Evolutionary conservation across 2,888 invertebrate genomes (phyloP).

Genomic region (Philhelius pedissequus): DNA sequence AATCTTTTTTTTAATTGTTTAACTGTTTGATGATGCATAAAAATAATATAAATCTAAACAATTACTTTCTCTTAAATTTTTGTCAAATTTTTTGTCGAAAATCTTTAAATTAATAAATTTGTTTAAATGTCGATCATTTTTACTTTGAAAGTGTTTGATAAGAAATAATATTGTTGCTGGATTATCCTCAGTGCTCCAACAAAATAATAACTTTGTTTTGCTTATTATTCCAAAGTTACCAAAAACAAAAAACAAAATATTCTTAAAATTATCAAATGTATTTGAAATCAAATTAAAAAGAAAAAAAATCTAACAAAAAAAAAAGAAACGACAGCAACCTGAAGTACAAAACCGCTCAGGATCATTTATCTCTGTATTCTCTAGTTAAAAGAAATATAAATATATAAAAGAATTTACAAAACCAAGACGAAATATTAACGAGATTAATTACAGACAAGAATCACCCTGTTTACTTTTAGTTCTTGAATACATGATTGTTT

Average conservation of each 20-base stretch:
- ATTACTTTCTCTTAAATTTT: conserved; percentile 13
- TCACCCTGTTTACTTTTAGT: background rate
- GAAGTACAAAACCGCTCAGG: conserved; percentile 68
- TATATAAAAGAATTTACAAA: conserved; percentile 22
- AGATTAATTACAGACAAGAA: background rate
- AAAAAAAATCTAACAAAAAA: conserved; percentile 12
- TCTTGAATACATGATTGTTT: background rate
- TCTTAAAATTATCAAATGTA: conserved; percentile 44
- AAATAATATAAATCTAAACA: conserved; percentile 21
- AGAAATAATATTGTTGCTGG: background rate
- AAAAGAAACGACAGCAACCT: conserved; percentile 39
- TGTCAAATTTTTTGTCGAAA: background rate
- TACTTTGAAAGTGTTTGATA: background rate
- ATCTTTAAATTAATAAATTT: background rate
- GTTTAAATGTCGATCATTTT: background rate
- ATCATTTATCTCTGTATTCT: conserved; percentile 60
- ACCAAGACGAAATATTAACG: conserved; percentile 2
- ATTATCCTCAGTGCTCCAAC: background rate
- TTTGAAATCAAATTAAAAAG: conserved; percentile 28
- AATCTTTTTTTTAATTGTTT: conserved; percentile 45
- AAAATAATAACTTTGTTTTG: background rate
- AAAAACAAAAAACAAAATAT: conserved; percentile 12
- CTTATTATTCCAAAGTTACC: background rate
- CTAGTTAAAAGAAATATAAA: conserved; percentile 33
- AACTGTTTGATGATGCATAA: conserved; percentile 25